Evolutionary conservation across 1,140 invertebrate genomes (phyloP).

Genomic region (Chironomus tepperi): DNA sequence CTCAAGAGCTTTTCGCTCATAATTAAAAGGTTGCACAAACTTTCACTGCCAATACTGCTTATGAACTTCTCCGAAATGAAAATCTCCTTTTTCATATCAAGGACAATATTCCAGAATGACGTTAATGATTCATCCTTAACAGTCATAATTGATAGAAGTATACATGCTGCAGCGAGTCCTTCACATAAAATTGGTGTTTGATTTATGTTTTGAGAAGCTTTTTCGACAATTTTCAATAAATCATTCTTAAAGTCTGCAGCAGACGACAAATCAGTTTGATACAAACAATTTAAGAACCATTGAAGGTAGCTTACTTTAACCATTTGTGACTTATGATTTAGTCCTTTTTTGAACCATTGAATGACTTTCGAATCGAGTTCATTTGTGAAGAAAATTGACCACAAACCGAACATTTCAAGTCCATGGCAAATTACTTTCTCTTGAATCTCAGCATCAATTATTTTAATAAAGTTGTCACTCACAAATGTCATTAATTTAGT

Average conservation of each 20-base stretch:
- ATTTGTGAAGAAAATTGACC: slow-evolving; percentile 61
- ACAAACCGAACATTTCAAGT: slow-evolving; percentile 68
- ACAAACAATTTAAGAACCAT: slow-evolving; percentile 56
- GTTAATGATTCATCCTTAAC: slow-evolving; percentile 44
- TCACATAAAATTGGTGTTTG: slow-evolving; percentile 62
- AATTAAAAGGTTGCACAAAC: slow-evolving; percentile 50
- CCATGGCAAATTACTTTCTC: slow-evolving; percentile 80
- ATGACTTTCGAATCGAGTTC: slow-evolving; percentile 61
- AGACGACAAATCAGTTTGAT: slow-evolving; percentile 45
- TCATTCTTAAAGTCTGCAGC: slow-evolving; percentile 46
- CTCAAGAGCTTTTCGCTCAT: slow-evolving; percentile 55
- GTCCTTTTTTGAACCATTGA: slow-evolving; percentile 72
- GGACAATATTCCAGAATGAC: slow-evolving; percentile 57
- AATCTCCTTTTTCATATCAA: slow-evolving; percentile 65
- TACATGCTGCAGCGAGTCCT: slow-evolving; percentile 63
- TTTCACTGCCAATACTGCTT: slow-evolving; percentile 57
- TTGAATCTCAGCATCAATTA: slow-evolving; percentile 82
- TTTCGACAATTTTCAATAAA: slow-evolving; percentile 59
- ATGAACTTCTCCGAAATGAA: slow-evolving; percentile 79
- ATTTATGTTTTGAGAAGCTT: slow-evolving; percentile 50
- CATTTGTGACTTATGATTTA: slow-evolving; percentile 61
- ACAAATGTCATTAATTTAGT: slow-evolving; percentile 53
- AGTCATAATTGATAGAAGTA: slow-evolving; percentile 60
- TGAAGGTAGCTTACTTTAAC: slow-evolving; percentile 71
- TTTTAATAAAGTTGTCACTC: slow-evolving; percentile 60